Evolutionary conservation across 1,140 invertebrate genomes (phyloP), one percentile per base, ranked within the genome.

Genomic region (Microplitis mediator): DNA sequence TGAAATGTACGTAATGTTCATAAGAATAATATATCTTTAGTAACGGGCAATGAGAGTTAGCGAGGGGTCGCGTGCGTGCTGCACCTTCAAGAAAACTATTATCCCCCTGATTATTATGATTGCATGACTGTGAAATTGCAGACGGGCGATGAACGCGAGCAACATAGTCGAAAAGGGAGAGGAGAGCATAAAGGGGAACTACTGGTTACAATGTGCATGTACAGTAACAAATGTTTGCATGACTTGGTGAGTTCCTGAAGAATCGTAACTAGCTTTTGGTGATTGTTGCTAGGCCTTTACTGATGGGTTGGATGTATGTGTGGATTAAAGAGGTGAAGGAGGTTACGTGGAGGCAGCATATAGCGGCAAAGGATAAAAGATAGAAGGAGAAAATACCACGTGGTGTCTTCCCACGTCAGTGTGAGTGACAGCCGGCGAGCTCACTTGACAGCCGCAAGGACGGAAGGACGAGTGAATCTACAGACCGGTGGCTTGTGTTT

Each of bases 361-460:
- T 82, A 81, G 82, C 84, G 79, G 82, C 85, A 45, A 45, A 45
- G 39, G 39, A 45, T 45, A 11, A 23, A 23, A 23, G 39, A 45
- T 9, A 45, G 81, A 79, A 81, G 80, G 79, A 84, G 79, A 78
- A 65, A 50, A 32, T 13, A 74, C 51, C 82, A 86, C 80, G 84
- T 82, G 81, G 83, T 84, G 79, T 83, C 85, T 87, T 87, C 86
- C 85, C 85, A 87, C 84, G 85, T 86, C 86, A 86, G 52, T 67
- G 39, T 67, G 80, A 82, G 78, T 86, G 85, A 87, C 85, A 81
- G 83, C 85, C 85, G 85, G 84, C 71, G 80, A 80, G 78, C 78
- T 79, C 78, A 78, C 58, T 75, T 84, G 82, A 82, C 80, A 76
- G 75, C 61, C 72, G 32, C 69, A 71, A 74, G 79, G 77, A 84